These are phyloP conservation scores for Spongia lamella DNA, from an alignment of 37 sponge, comb jelly and placozoan genomes.

Conservation along the genomic window DNA sequence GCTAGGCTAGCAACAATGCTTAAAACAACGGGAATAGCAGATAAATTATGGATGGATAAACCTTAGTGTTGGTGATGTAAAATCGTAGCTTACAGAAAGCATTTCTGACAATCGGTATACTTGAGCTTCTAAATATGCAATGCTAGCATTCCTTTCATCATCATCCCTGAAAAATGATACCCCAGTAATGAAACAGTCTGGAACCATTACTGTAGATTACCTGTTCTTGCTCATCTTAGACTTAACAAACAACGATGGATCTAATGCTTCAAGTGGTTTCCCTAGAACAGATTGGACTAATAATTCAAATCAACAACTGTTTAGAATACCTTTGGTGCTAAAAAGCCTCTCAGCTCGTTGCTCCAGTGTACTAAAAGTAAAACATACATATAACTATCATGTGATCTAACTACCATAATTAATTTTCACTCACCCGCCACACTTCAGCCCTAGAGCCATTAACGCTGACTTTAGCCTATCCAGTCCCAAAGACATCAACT, in stretches of 20 bases:
- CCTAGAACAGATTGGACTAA: too few relatives aligned
- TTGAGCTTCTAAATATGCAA: conserved; percentile 85
- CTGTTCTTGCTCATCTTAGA: conserved; percentile 40
- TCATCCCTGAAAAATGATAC: conserved; percentile 35
- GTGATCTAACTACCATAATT: neutral
- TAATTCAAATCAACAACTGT: too few relatives aligned
- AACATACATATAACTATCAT: neutral
- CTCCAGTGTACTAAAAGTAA: conserved; percentile 73
- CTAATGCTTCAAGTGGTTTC: conserved; percentile 42
- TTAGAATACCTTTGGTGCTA: conserved; percentile 66
- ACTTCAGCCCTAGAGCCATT: conserved; percentile 91
- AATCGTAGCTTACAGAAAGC: conserved; percentile 80
- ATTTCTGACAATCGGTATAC: conserved; percentile 82
- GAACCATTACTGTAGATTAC: conserved; percentile 8
- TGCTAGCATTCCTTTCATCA: conserved; percentile 59
- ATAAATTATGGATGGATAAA: too few relatives aligned
- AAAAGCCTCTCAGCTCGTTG: conserved; percentile 90
- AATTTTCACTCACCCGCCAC: conserved; percentile 85
- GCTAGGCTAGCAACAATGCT: too few relatives aligned
- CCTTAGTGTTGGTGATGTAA: too few relatives aligned
- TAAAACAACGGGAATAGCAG: too few relatives aligned
- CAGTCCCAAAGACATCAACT: conserved; percentile 93
- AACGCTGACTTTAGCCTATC: conserved; percentile 95
- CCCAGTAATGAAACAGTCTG: neutral
- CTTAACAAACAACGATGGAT: conserved; percentile 81